phyloP scores from a whole-genome alignment of 1,140 invertebrate species.

The Drosophila malerkotliana region DNA sequence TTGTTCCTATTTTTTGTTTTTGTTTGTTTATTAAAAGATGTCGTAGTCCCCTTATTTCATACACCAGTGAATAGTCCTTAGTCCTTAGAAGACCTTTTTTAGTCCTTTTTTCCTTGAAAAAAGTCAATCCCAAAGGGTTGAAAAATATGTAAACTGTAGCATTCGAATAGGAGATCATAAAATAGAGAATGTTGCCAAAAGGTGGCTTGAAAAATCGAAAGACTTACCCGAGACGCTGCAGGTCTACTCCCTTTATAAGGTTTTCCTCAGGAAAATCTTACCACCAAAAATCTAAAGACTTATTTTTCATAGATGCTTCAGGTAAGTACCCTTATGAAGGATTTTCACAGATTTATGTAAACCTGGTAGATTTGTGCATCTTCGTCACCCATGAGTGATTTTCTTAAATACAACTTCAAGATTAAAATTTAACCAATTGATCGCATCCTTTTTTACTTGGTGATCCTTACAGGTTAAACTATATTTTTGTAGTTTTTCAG shows the following conservation, averaged over 20 bases:
- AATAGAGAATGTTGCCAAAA: neutral
- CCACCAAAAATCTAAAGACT: neutral
- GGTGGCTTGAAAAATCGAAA: neutral
- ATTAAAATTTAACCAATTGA: no score
- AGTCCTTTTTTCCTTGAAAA: neutral
- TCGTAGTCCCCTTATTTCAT: no score
- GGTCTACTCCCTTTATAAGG: neutral
- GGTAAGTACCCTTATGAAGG: neutral
- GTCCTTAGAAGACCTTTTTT: no score
- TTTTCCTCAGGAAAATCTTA: neutral
- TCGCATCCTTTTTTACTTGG: no score
- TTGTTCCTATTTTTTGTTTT: no score
- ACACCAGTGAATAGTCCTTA: no score
- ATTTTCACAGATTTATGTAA: neutral
- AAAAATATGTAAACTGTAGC: neutral
- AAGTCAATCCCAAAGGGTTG: neutral
- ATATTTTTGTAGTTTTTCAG: no score
- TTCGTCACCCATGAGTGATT: no score
- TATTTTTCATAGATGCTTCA: neutral
- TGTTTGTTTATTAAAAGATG: no score
- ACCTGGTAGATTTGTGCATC: neutral
- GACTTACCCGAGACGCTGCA: neutral
- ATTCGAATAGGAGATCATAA: slow-evolving; percentile 5
- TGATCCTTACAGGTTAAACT: no score
- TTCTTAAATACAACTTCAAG: no score